phyloP scores from a whole-genome alignment of 2,113 vertebrate genomes.

The Spea multiplicata region DNA sequence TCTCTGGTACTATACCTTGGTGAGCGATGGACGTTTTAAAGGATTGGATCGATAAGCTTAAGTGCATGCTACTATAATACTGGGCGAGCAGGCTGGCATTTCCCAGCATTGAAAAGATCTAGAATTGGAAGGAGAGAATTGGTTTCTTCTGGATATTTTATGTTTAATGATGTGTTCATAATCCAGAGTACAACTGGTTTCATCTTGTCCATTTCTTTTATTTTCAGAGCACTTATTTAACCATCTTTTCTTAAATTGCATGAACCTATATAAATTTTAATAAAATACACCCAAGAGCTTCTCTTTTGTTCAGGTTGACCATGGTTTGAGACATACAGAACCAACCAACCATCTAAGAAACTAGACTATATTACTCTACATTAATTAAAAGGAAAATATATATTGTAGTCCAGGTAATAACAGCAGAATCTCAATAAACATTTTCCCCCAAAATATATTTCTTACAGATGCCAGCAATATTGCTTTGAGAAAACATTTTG shows the following conservation, averaged over 20 bases:
- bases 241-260: not conserved
- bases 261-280: not conserved
- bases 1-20: too few species aligned
- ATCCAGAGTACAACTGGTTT: not conserved
- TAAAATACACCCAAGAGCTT: constrained; percentile 3
- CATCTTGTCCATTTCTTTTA: not conserved
- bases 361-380: constrained; percentile 9
- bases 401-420: not conserved
- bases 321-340: not conserved
- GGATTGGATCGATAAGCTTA: too few species aligned
- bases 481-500: not conserved
- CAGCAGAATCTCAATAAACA: not conserved
- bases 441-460: not conserved
- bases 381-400: not conserved
- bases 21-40: too few species aligned
- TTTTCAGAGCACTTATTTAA: not conserved
- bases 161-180: not conserved
- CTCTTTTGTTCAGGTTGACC: not conserved
- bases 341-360: not conserved
- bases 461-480: not conserved
- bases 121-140: too few species aligned
- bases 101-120: too few species aligned
- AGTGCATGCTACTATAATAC: too few species aligned
- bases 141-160: too few species aligned
- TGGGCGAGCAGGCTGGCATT: too few species aligned